Evolutionary conservation across 2,797 vertebrate species (phyloP).

Genomic region (Podargus strigoides): DNA sequence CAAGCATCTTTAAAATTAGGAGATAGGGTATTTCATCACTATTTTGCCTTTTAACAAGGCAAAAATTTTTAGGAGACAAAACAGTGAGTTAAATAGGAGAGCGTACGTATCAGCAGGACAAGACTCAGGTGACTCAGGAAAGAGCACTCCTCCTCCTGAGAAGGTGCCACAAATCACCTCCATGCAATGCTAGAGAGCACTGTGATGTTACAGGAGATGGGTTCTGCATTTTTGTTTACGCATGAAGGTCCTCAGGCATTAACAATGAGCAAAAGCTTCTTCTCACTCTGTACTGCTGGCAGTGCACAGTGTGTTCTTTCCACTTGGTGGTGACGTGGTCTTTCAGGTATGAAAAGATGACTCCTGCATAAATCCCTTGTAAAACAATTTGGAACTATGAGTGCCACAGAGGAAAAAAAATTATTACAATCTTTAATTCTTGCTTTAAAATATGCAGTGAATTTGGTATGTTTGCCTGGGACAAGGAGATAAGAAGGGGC

Average conservation of each 20-base stretch:
- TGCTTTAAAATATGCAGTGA: not conserved
- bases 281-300: not conserved
- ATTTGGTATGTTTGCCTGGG: not conserved
- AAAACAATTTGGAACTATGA: not conserved
- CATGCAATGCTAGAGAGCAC: not conserved
- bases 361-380: not conserved
- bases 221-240: not conserved
- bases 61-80: not conserved
- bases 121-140: not conserved
- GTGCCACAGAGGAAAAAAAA: not conserved
- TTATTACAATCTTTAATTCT: not conserved
- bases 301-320: constrained; percentile 35
- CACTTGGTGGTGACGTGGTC: constrained; percentile 18
- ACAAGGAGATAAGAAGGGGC: not conserved
- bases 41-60: not conserved
- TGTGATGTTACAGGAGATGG: not conserved
- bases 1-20: not conserved
- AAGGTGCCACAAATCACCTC: not conserved
- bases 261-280: not conserved
- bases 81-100: not conserved
- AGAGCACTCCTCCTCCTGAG: not conserved
- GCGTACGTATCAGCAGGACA: not conserved
- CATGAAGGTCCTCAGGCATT: not conserved
- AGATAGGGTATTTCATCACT: not conserved
- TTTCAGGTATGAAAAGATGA: constrained; percentile 21